Evolutionary conservation across 2,797 vertebrate genomes (phyloP), one percentile per base, ranked within the genome.

Genomic region (Schizopygopsis pylzovi): DNA sequence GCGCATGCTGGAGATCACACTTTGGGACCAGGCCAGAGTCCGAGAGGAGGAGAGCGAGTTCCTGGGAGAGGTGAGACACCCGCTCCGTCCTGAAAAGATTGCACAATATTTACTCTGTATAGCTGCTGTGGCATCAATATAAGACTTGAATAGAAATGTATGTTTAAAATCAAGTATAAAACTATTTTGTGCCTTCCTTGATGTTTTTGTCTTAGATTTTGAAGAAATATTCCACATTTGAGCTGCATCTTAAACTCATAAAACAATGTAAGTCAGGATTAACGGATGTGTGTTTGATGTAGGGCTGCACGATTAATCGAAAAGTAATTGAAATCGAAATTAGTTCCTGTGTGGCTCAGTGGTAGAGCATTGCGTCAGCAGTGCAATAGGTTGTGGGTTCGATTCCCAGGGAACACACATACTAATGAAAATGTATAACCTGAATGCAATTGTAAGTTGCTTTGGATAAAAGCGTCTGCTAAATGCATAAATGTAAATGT

Each of bases 41-140:
- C 93, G 96, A 83, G 98, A 99, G 89, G 98, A 99, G 94, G 98
- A 98, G 93, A 98, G 97, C 93, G 97, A 98, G 95, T 98, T 99
- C 94, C 95, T 99, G 90, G 98, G 98, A 92, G 98, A 99, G 97
- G 98, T 99, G 93, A 93, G 54, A 82, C 6, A 28, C 13, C 10
- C 18, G 37, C 39, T 0, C 9, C 4, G 1, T 67, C 43, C 43
- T 33, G 20, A 20, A 56, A 56, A 56, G 6, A 56, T 8, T 18
- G 22, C 18, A 8, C 47, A 70, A 5, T 39, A 45, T 68, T n/a
- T 28, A 45, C 56, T 28, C 13, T 0, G 43, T 54, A 3, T 81
- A 41, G 37, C 80, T 28, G 13, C 11, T 81, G 10, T 18, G 79
- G 63, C 12, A 81, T 22, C 4, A 56, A 81, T 70, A 54, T 54